Percentiles rank a stretch among this genome's conserved stretches.
phyloP scores from a whole-genome alignment of 1,140 invertebrate genomes.

The Trichonephila clavipes region DNA sequence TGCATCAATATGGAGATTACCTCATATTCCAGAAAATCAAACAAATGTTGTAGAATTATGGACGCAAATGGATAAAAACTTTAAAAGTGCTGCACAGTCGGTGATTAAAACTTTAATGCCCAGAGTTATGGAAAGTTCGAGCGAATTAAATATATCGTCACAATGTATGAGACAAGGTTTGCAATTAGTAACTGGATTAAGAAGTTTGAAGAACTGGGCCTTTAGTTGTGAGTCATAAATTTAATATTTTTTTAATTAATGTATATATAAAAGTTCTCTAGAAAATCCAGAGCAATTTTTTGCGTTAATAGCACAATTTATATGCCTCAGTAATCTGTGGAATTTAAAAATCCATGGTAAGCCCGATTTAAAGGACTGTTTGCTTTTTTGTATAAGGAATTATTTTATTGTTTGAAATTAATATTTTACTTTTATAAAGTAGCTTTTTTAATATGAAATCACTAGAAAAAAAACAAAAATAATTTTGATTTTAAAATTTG shows the following conservation, averaged over 20 bases:
- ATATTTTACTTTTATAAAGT: no score
- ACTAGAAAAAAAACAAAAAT: no score
- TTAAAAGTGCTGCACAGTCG: background rate
- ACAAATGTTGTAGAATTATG: background rate
- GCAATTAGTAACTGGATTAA: slow-evolving; percentile 33
- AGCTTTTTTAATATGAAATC: no score
- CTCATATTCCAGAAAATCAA: slow-evolving; percentile 13
- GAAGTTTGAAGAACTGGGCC: slow-evolving; percentile 33
- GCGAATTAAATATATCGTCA: slow-evolving; percentile 39
- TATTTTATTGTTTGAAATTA: no score
- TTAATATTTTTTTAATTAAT: background rate
- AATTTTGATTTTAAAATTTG: no score
- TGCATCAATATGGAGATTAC: background rate
- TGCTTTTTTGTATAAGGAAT: no score
- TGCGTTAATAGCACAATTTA: no score
- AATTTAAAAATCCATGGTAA: no score
- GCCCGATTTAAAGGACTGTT: no score
- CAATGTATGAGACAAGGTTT: slow-evolving; percentile 39
- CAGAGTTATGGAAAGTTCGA: background rate
- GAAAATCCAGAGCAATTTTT: no score
- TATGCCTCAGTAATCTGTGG: no score
- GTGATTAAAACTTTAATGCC: slow-evolving; percentile 34
- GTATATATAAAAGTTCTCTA: background rate
- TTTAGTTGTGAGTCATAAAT: slow-evolving; percentile 41
- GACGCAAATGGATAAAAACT: slow-evolving; percentile 1